These are phyloP conservation scores for Aspidiotus rigidus DNA, from an alignment of 2,888 invertebrate species.

Conservation along the genomic window DNA sequence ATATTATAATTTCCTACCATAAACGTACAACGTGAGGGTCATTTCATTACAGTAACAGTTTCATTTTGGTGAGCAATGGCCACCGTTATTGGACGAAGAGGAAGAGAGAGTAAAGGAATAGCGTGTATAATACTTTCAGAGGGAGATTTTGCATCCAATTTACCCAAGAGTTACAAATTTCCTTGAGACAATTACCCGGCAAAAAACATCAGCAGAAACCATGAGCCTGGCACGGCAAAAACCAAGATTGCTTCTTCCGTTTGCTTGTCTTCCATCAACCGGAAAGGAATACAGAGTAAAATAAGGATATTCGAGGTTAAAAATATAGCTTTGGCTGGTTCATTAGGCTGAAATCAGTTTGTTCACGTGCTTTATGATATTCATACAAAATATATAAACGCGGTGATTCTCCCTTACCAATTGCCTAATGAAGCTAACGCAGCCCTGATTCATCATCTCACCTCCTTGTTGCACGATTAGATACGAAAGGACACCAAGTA, in stretches of 20 bases:
- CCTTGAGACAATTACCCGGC: conserved; percentile 64
- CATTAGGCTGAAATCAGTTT: conserved; percentile 61
- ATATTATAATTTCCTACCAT: no score
- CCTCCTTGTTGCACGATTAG: conserved; percentile 85
- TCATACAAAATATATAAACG: no score
- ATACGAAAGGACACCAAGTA: conserved; percentile 76
- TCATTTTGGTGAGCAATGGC: no score
- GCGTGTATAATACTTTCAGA: no score
- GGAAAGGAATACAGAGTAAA: conserved; percentile 78
- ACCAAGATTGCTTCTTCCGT: conserved; percentile 86
- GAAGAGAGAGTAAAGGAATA: no score
- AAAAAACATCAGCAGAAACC: conserved; percentile 97
- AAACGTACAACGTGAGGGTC: no score
- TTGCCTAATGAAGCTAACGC: conserved; percentile 81
- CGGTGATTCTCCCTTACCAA: conserved; percentile 53
- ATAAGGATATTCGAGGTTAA: conserved; percentile 82
- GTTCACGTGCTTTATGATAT: background rate
- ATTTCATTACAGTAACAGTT: no score
- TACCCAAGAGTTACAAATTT: conserved; percentile 1
- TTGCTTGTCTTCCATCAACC: conserved; percentile 61
- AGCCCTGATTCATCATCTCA: conserved; percentile 88
- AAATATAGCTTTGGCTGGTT: conserved; percentile 91
- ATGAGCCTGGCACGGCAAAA: conserved; percentile 87
- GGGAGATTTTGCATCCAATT: conserved; percentile 4
- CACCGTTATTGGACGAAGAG: no score